Conservation (phyloP, 2,113 vertebrate genomes). For the Tragulus kanchil region DNA sequence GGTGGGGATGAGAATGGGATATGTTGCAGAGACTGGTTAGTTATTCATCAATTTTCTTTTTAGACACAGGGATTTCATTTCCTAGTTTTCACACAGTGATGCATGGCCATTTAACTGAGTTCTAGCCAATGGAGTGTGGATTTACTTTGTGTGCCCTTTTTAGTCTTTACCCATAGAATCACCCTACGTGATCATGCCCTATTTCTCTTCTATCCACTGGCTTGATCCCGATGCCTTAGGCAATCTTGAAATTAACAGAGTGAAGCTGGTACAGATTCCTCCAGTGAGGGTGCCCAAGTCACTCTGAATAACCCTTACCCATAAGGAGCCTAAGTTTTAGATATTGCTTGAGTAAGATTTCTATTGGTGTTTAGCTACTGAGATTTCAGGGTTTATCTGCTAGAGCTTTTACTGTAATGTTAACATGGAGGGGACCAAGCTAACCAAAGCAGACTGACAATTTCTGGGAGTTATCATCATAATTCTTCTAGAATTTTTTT, state of each 20-base stretch:
- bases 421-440: neutral
- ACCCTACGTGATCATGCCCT: neutral
- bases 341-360: conserved; percentile 14
- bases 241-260: neutral
- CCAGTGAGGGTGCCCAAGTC: neutral
- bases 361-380: neutral
- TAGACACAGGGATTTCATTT: neutral
- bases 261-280: neutral
- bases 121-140: neutral
- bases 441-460: neutral
- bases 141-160: neutral
- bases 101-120: neutral
- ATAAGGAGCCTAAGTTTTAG: neutral
- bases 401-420: conserved; percentile 34
- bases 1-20: neutral
- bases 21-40: neutral
- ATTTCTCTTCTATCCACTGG: conserved; percentile 47
- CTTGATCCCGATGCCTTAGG: neutral
- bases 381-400: conserved; percentile 13
- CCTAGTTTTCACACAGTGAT: neutral
- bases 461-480: conserved; percentile 37
- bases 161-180: neutral
- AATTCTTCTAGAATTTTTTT: neutral
- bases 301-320: neutral
- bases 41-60: neutral